phyloP scores from a whole-genome alignment of 2,797 vertebrate species.

The Myotis pilosus region DNA sequence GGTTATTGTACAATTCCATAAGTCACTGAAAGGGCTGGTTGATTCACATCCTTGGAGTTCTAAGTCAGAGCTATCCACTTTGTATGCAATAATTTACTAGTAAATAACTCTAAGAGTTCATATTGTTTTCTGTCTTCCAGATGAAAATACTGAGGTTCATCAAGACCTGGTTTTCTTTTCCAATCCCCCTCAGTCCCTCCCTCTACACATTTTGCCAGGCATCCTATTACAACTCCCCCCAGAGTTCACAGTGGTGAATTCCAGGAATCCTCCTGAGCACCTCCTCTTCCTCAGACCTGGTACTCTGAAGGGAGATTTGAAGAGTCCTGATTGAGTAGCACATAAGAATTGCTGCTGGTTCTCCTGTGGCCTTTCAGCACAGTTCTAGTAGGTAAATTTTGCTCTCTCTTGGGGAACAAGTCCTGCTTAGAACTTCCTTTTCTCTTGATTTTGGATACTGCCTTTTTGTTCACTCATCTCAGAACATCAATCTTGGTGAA shows the following conservation, averaged over 20 bases:
- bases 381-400: background rate
- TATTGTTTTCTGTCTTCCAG: constrained; percentile 6
- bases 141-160: background rate
- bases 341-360: background rate
- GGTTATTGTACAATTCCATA: background rate
- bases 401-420: background rate
- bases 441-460: background rate
- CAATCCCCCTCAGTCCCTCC: fast-evolving
- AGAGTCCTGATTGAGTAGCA: background rate
- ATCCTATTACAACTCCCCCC: background rate
- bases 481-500: background rate
- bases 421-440: background rate
- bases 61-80: background rate
- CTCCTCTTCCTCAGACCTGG: background rate
- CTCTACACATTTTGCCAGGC: background rate
- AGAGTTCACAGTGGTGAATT: background rate
- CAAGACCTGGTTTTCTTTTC: background rate
- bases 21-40: background rate
- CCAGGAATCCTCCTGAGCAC: background rate
- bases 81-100: background rate
- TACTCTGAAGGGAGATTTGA: background rate
- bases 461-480: background rate
- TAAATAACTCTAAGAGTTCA: background rate
- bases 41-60: background rate
- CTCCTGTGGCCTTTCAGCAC: background rate